phyloP scores from a whole-genome alignment of 2,797 vertebrate species.

The Danio tinwini region DNA sequence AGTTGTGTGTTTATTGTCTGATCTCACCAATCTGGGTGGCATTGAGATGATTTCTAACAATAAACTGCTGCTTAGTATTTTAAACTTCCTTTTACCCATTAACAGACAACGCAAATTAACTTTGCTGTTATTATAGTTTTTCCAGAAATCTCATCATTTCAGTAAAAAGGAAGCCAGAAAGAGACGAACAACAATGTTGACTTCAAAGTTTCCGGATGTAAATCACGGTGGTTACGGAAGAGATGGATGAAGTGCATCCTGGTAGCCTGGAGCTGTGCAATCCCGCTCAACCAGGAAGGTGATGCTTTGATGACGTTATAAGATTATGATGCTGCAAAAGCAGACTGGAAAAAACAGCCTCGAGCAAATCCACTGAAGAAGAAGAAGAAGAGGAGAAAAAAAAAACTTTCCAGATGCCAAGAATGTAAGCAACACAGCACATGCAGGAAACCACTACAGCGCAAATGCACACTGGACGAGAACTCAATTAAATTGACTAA shows the following conservation, averaged over 20 bases:
- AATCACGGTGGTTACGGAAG: not conserved
- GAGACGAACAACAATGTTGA: slow-evolving; percentile 7
- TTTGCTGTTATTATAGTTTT: too few relatives aligned
- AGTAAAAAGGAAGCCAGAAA: not conserved
- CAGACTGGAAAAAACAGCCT: slow-evolving; percentile 27
- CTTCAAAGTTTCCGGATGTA: not conserved
- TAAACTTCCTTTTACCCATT: not conserved
- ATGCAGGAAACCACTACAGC: slow-evolving; percentile 37
- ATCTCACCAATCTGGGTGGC: too few relatives aligned
- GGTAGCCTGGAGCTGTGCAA: slow-evolving; percentile 16
- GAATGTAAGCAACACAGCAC: slow-evolving; percentile 17
- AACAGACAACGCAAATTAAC: not conserved
- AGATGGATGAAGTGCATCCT: slow-evolving; percentile 7
- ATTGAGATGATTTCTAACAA: too few relatives aligned
- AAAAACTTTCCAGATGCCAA: slow-evolving; percentile 34
- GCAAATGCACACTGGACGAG: slow-evolving; percentile 36
- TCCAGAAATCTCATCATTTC: slow-evolving; percentile 6
- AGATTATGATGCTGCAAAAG: slow-evolving; percentile 22
- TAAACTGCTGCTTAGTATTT: too few relatives aligned
- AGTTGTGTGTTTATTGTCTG: too few relatives aligned
- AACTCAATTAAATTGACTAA: slow-evolving; percentile 57
- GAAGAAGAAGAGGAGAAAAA: not conserved
- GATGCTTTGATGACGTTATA: slow-evolving; percentile 22
- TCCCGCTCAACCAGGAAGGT: slow-evolving; percentile 16
- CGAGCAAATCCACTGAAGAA: not conserved